These are phyloP conservation scores for Anser brachyrhynchus DNA, from an alignment of 2,113 vertebrate species.

Conservation along the genomic window DNA sequence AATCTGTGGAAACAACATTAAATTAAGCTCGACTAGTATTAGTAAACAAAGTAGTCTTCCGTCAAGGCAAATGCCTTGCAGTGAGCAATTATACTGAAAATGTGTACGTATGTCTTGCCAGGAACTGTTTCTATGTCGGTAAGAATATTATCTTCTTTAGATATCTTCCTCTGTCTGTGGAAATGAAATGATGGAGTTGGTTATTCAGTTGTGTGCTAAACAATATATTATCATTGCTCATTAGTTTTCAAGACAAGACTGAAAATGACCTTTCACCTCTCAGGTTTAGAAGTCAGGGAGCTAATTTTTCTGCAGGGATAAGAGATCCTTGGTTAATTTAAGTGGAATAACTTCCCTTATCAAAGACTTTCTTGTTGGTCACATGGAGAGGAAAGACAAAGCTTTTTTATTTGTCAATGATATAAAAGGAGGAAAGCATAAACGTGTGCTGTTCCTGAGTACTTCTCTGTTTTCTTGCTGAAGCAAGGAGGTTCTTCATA, in stretches of 20 bases:
- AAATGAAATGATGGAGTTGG: neutral
- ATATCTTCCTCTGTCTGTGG: neutral
- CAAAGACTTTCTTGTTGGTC: neutral
- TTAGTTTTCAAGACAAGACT: neutral
- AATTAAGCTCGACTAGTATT: neutral
- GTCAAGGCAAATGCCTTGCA: neutral
- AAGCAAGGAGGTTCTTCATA: neutral
- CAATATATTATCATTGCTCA: neutral
- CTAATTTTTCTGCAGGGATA: neutral
- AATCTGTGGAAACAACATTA: neutral
- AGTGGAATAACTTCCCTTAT: neutral
- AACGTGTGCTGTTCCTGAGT: neutral
- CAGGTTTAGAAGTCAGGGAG: neutral
- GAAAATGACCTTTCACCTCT: neutral
- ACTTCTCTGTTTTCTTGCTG: neutral
- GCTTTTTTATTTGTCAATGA: neutral
- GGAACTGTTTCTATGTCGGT: neutral
- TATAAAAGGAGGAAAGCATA: neutral
- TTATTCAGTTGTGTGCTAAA: neutral
- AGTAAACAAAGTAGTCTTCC: neutral
- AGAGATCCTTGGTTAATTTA: neutral
- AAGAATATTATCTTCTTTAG: neutral
- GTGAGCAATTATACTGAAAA: neutral
- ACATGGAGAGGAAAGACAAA: neutral
- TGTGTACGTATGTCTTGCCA: neutral